phyloP scores from a whole-genome alignment of 2,113 vertebrate species.

The rabbit (Oryctolagus cuniculus) region mOryCun1.1 NC_091439.1:75961001-75961500 shows the following conservation, averaged over 20 bases:
- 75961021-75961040: slow-evolving; percentile 47
- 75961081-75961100: slow-evolving; percentile 60
- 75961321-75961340: not conserved
- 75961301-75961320: not conserved
- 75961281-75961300: slow-evolving; percentile 19
- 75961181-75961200: slow-evolving; percentile 48
- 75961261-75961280: slow-evolving; percentile 38
- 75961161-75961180: slow-evolving; percentile 72
- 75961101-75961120: slow-evolving; percentile 51
- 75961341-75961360: slow-evolving; percentile 38
- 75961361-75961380: not conserved
- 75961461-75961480: not conserved
- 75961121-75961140: slow-evolving; percentile 69
- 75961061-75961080: slow-evolving; percentile 72
- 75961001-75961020: not conserved
- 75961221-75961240: slow-evolving; percentile 41
- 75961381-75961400: slow-evolving; percentile 22
- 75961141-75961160: slow-evolving; percentile 65
- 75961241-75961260: slow-evolving; percentile 10
- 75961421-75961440: not conserved
- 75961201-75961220: slow-evolving; percentile 49
- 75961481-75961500: not conserved
- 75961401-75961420: not conserved
- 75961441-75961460: not conserved
- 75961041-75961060: slow-evolving; percentile 66